Base-by-base conservation (phyloP, 2,113 vertebrate genomes). In the Melanostigma gelatinosum region DNA sequence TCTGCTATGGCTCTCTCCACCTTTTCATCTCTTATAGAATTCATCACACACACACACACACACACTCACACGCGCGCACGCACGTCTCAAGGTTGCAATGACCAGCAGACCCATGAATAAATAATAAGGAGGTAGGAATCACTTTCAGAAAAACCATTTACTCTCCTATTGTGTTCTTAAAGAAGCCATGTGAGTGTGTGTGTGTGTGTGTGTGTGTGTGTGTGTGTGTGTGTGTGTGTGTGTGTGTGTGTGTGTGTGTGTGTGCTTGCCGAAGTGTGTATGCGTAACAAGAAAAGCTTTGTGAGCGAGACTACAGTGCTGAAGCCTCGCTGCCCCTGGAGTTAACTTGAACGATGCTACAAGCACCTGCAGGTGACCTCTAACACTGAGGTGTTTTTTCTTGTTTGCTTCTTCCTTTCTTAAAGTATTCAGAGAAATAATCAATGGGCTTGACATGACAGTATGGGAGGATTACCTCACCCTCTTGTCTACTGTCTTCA, bases 61-160 rank as follows among this genome's bases (percentile, higher is more conserved):
- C 61, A 38, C 62, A 50, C 44, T 34, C 38, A 58, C 85, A 64
- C 62, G 61, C 66, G 61, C 64, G 54, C 65, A 65, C 62, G 10
- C 18, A 62, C 34, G 73, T 89, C 92, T 93, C 94, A 96, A 95
- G 94, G 95, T 95, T 94, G 93, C 93, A 93, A 92, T 93, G 94
- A 94, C 94, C 94, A 95, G 93, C 88, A 94, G 94, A 88, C 50
- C 91, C 92, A 96, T 96, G 94, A 96, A 96, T 96, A 94, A 96
- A 94, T 96, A 95, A 96, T 95, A 87, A 80, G 85, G 78, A 89
- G 85, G 88, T 85, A 91, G 90, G 93, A 93, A 95, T 96, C 94
- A 88, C 91, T 94, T 96, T 95, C 94, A 92, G 88, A 93, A 94
- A 94, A 95, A 93, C 88, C 93, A 95, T 95, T 96, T 94, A 95